Evolutionary conservation across 2,888 invertebrate species (phyloP), one percentile per base, ranked within the genome.

Genomic region (Ganaspis brasiliensis): DNA sequence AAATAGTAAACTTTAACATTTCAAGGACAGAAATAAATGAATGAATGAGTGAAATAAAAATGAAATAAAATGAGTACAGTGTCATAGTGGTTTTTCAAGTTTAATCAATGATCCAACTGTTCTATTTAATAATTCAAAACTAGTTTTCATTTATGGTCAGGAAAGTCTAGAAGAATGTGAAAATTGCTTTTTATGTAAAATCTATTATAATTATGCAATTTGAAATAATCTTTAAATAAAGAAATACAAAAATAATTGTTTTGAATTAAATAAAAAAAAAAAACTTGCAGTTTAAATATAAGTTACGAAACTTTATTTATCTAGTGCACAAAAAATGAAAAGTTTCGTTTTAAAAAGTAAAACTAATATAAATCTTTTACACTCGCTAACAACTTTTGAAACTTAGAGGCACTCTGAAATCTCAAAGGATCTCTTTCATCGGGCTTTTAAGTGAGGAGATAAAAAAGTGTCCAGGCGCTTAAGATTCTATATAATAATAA

Each of bases 41-140:
- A 19, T 16, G 59, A 59, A 16, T 61, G 61, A 61, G 31, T 16
- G 16, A 35, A 19, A 59, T n/a, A n/a, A n/a, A n/a, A 57, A 8
- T 59, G 31, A 16, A 16, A 40, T 2, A 21, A 63, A 21, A 40
- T 12, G 21, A 19, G 14, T 21, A 63, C 8, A 37, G 21, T 40
- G 21, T 21, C 19, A 63, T 63, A 63, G 40, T 40, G 63, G 63
- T 63, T 63, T 63, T 24, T 63, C 40, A 63, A 63, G 21, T 63
- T 63, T 63, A 63, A 63, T 63, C 21, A n/a, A 63, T 63, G 63
- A 37, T 24, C 40, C 63, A 63, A 14, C 40, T 63, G 37, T 21
- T 63, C 12, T 40, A 21, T 6, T 21, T 40, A 63, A 40, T 14
- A 19, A 19, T 63, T 63, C 14, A n/a, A 10, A 63, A 40, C 40